Evolutionary conservation across 2,797 vertebrate genomes (phyloP), one percentile per base, ranked within the genome.

Genomic region (Pteropus rufus): DNA sequence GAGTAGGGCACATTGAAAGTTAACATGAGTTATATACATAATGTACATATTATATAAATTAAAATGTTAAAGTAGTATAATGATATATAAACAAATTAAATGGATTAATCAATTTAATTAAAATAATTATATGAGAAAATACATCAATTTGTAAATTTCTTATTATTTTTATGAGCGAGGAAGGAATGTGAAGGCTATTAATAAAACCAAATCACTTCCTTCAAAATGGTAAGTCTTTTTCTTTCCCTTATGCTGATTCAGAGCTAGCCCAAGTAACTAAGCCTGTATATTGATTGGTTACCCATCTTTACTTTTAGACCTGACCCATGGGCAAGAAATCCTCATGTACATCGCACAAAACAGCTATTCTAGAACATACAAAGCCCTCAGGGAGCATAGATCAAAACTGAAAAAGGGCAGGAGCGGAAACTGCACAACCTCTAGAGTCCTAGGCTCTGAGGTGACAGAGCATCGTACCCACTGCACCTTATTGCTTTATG

Each of bases 1-100:
- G 86, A 97, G 46, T 2, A 31, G 75, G 73, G 44, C 91, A 93
- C 94, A 34, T 44, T 92, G 36, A 75, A 97, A 96, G 24, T 31
- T 56, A 92, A 86, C 94, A 56, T 69, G 64, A 54, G 72, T 64
- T 77, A 44, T 16, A 81, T 36, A 49, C 36, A 39, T 44, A 56
- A 44, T 34, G 56, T 7, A 62, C 7, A 46, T 58, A 67, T 19
- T 83, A 52, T 52, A 76, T 52, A 81, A 73, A 44, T 44, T 60
- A 77, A 94, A 76, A 75, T 49, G n/a, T 46, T 31, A 89, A 77
- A 52, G 75, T 76, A 64, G 18, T 49, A 72, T 36, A 36, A 65
- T 65, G n/a, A 18, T 16, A 62, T 10, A 73, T 41, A 49, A 49
- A 39, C 10, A 72, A 54, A 64, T 54, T 29, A 73, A 52, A 19